Base-by-base conservation (phyloP, 2,797 vertebrate species). In the Rhodeus uyekii region DNA sequence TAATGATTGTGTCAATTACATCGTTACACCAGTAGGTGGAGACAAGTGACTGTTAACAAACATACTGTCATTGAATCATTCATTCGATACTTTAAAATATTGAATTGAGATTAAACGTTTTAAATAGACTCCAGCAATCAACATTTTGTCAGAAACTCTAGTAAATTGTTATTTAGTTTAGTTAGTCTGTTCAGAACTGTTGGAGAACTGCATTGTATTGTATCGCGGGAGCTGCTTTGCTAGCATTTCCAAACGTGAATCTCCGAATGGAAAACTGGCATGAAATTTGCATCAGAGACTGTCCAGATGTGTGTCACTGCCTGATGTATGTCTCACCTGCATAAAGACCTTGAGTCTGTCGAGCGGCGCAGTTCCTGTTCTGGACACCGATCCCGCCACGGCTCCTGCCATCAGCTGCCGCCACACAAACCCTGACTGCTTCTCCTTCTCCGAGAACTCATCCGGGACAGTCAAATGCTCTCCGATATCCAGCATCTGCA, bases 291-390 rank as follows among this genome's bases (percentile, higher is more conserved):
- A 13, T 32, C 42, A 48, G 29, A 71, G 8, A 22, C 22, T 27
- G 53, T 1, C 5, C 42, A 71, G 27, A 46, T 19, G 12, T 2
- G 42, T 22, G 29, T 44, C 4, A 6, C 29, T 18, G 38, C 14
- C 13, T 16, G 38, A 68, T 29, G 64, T 36, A 27, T 4, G n/a
- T 44, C 80, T 75, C 61, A 99, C 98, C 96, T 99, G 97, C 92
- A 99, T 95, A 91, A 99, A 98, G 84, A 99, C 96, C 93, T 99
- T 99, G 72, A 99, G 93, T 3, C 98, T 96, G 87, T 99, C 98
- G 83, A 99, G 90, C 0, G 98, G 98, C 2, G 98, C 98, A 0
- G 97, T 99, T 73, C 96, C 97, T 0, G 97, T 99, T 9, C 98
- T 93, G 34, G 98, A 98, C 3, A 99, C 94, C 0, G 95, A 96